phyloP scores from a whole-genome alignment of 2,113 vertebrate species.

The Oncorhynchus keta region DNA sequence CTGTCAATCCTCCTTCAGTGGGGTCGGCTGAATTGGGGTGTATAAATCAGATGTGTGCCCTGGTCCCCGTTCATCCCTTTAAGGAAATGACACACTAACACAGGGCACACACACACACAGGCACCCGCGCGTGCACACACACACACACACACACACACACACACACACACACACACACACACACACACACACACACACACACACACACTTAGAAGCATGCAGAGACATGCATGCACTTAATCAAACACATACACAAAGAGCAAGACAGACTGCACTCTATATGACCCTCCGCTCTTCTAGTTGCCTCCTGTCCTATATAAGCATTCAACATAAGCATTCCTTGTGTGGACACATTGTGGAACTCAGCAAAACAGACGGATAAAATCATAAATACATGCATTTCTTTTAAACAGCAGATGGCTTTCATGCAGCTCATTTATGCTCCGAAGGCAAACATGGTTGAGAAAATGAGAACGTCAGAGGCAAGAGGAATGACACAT shows the following conservation, averaged over 20 bases:
- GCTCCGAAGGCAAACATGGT: neutral
- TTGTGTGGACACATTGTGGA: neutral
- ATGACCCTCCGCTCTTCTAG: neutral
- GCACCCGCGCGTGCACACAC: too few relatives aligned
- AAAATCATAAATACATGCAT: neutral
- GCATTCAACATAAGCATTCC: neutral
- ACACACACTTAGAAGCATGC: neutral
- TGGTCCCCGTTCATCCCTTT: neutral
- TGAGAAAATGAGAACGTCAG: too few relatives aligned
- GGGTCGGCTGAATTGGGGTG: neutral
- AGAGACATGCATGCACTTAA: neutral
- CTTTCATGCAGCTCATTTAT: neutral
- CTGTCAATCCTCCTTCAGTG: neutral
- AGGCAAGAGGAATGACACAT: neutral
- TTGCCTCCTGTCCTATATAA: neutral
- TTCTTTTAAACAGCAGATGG: neutral
- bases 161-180: neutral
- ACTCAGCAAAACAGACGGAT: neutral
- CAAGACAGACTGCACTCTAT: neutral
- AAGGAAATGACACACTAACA: neutral
- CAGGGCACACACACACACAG: neutral
- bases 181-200: slow-evolving; percentile 18
- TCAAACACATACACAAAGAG: slow-evolving; percentile 12
- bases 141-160: too few relatives aligned
- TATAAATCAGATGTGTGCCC: neutral